A percentile compares a stretch with the other conserved stretches of the same genome.
Evolutionary conservation across 1,140 invertebrate genomes (phyloP).

Genomic region (Cydia strobilella): DNA sequence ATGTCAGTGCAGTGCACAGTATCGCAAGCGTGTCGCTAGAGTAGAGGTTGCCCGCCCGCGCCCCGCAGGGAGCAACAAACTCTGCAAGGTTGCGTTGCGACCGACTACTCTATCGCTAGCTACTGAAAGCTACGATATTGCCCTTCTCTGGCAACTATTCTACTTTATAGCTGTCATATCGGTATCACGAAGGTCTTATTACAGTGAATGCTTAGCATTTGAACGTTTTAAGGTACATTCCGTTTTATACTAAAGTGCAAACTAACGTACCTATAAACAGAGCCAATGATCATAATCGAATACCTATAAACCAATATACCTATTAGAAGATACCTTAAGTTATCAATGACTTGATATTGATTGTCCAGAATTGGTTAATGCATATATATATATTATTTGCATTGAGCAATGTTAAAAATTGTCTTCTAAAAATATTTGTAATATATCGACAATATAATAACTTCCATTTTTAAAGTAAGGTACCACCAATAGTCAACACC

Average conservation of each 20-base stretch:
- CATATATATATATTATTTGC: no score
- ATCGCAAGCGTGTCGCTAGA: slow-evolving; percentile 62
- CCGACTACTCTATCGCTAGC: slow-evolving; percentile 68
- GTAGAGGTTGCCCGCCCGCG: slow-evolving; percentile 54
- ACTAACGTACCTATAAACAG: neutral
- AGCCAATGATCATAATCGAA: neutral
- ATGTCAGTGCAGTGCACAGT: slow-evolving; percentile 31
- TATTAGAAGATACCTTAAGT: neutral
- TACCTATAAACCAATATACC: neutral
- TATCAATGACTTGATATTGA: no score
- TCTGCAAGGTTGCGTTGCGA: slow-evolving; percentile 73
- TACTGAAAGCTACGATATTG: slow-evolving; percentile 71
- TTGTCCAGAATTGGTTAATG: no score
- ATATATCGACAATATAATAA: no score
- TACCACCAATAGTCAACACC: no score
- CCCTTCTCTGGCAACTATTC: slow-evolving; percentile 76
- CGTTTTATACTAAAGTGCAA: neutral
- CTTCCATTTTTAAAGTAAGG: no score
- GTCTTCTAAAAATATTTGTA: no score
- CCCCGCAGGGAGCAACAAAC: slow-evolving; percentile 67
- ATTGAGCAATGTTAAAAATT: no score
- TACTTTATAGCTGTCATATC: slow-evolving; percentile 76
- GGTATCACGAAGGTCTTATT: slow-evolving; percentile 66
- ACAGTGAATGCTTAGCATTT: slow-evolving; percentile 25
- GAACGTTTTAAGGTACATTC: neutral